A percentile compares a stretch with the other conserved stretches of the same genome.
Evolutionary conservation across 1,140 invertebrate genomes (phyloP).

Genomic region (Delia radicum): DNA sequence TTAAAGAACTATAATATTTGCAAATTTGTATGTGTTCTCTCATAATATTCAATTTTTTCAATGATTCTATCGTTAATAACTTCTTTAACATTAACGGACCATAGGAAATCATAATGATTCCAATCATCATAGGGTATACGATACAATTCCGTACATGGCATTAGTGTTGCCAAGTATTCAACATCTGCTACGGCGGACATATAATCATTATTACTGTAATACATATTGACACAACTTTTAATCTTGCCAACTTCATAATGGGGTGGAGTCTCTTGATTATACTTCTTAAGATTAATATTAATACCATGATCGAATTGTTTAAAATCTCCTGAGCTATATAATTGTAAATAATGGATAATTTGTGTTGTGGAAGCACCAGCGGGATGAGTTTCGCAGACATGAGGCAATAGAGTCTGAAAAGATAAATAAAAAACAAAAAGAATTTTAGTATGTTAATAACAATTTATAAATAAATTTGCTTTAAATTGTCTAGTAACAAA

Average conservation of each 20-base stretch:
- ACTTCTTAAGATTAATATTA: slow-evolving; percentile 55
- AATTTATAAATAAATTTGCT: not conserved
- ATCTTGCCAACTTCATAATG: slow-evolving; percentile 62
- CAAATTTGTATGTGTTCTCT: slow-evolving; percentile 29
- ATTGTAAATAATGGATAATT: slow-evolving; percentile 59
- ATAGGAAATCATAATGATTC: slow-evolving; percentile 63
- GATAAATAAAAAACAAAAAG: not conserved
- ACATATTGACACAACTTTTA: slow-evolving; percentile 64
- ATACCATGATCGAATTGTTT: slow-evolving; percentile 57
- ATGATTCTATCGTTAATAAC: slow-evolving; percentile 58
- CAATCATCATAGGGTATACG: slow-evolving; percentile 56
- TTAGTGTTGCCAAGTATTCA: slow-evolving; percentile 50
- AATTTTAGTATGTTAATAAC: not conserved
- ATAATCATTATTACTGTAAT: slow-evolving; percentile 67
- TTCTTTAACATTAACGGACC: slow-evolving; percentile 58
- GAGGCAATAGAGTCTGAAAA: slow-evolving; percentile 40
- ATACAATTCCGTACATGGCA: slow-evolving; percentile 55
- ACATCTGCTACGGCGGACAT: slow-evolving; percentile 61
- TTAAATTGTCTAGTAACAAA: too few relatives aligned
- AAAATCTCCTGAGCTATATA: slow-evolving; percentile 49
- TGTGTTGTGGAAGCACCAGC: slow-evolving; percentile 60
- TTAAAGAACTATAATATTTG: not conserved
- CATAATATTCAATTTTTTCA: slow-evolving; percentile 50
- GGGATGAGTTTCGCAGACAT: slow-evolving; percentile 47
- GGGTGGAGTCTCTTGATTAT: slow-evolving; percentile 58